Evolutionary conservation across 2,797 vertebrate species (phyloP).

Genomic region (Enteromius thamalakanensis): DNA sequence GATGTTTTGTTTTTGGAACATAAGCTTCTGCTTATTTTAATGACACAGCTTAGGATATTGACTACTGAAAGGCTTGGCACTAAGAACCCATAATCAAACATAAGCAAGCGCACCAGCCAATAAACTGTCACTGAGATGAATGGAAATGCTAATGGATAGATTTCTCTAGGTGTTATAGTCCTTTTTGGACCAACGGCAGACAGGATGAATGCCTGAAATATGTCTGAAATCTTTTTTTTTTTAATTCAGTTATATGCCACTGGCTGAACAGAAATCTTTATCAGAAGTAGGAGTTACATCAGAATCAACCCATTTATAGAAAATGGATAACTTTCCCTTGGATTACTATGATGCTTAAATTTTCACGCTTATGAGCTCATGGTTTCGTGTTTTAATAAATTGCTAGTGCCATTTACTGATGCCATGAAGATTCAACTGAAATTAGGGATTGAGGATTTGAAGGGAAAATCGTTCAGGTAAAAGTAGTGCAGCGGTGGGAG

Average conservation of each 20-base stretch:
- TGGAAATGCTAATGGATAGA: slow-evolving; percentile 19
- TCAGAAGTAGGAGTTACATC: neutral
- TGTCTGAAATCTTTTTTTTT: neutral
- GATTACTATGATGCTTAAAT: neutral
- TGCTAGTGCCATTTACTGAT: too few species aligned
- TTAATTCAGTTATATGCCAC: neutral
- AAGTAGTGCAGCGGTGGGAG: neutral
- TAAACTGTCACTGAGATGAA: slow-evolving; percentile 3
- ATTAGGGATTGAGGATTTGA: neutral
- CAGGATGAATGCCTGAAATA: neutral
- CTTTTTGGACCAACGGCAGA: slow-evolving; percentile 9
- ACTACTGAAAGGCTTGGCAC: slow-evolving; percentile 16
- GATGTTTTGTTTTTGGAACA: neutral
- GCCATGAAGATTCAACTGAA: neutral
- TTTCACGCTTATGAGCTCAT: neutral
- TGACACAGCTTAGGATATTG: slow-evolving; percentile 2
- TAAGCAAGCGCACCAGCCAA: neutral
- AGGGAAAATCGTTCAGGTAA: neutral
- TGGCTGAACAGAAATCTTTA: neutral
- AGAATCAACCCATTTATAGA: neutral
- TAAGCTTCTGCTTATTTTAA: slow-evolving; percentile 7
- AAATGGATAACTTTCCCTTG: neutral
- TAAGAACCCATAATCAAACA: slow-evolving; percentile 20
- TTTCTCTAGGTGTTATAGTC: slow-evolving; percentile 24
- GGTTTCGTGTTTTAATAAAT: neutral